phyloP scores from a whole-genome alignment of 2,797 vertebrate genomes.

The Cetoscarus ocellatus region DNA sequence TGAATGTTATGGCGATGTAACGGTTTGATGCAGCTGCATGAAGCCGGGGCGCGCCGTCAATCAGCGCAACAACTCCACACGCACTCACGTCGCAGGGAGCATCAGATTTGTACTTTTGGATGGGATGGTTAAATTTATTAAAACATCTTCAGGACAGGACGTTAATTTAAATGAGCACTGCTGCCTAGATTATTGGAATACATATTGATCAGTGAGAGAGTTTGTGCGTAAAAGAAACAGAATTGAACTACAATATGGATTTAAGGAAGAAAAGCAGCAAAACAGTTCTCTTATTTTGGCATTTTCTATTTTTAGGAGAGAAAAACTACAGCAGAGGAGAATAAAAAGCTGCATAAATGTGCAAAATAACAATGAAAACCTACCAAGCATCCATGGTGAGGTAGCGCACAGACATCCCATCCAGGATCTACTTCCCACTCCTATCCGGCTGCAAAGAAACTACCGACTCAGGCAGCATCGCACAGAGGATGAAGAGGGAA shows the following conservation, averaged over 20 bases:
- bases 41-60: slow-evolving; percentile 51
- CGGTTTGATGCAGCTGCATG: slow-evolving; percentile 47
- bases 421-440: slow-evolving; percentile 60
- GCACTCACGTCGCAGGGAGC: slow-evolving; percentile 28
- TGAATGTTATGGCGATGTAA: slow-evolving; percentile 26
- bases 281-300: not conserved
- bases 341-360: not conserved
- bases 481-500: slow-evolving; percentile 26
- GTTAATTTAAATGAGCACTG: not conserved
- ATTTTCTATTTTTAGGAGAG: not conserved
- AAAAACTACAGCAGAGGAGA: not conserved
- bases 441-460: slow-evolving; percentile 52
- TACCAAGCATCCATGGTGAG: slow-evolving; percentile 71
- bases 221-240: not conserved
- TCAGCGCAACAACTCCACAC: slow-evolving; percentile 51
- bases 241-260: not conserved
- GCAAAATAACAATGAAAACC: slow-evolving; percentile 37
- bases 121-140: not conserved
- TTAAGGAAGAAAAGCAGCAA: not conserved
- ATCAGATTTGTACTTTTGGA: not conserved
- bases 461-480: slow-evolving; percentile 35
- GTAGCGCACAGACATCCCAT: slow-evolving; percentile 48
- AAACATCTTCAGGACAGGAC: not conserved
- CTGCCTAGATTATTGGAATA: not conserved
- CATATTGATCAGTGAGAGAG: not conserved